Evolutionary conservation across 2,797 vertebrate species (phyloP), one percentile per base, ranked within the genome.

Genomic region (Erethizon dorsatum): DNA sequence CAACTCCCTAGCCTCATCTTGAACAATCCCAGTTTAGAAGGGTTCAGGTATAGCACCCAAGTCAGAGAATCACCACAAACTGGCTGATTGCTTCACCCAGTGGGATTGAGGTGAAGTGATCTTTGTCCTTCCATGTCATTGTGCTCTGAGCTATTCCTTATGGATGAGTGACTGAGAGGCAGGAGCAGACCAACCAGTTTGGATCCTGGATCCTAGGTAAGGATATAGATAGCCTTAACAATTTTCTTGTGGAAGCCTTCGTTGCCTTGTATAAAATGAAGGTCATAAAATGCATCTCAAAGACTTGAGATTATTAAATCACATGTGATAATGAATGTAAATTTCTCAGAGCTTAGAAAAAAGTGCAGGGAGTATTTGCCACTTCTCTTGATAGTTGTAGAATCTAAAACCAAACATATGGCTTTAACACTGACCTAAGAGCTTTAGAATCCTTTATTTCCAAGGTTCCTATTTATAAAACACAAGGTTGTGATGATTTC

Each of bases 381-480:
- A 41, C 15, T 37, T 73, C 31, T 75, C 47, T 94, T 61, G 95
- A n/a, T 59, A 86, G 61, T 56, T 82, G 1, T 54, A 80, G 52
- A 86, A 71, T 69, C 83, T 88, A 59, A 97, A 95, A 91, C 45
- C 77, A 33, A 90, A 91, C 2, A 2, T 37, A 75, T 22, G 18
- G 31, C 12, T 75, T 85, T 79, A 37, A 18, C 45, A 83, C 0
- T 86, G 75, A 84, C 88, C 88, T 50, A 78, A 82, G 41, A 83
- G 63, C 41, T 92, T 83, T 79, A 52, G 41, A 80, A 69, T 61
- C 28, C 18, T 89, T 92, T 90, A 47, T 61, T 75, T 83, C 54
- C 67, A 41, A 75, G 84, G 45, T 67, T 93, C 63, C 83, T 95
- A 88, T 93, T 96, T 90, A 91, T 87, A 93, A 97, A 96, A 73